Conservation (phyloP, 2,888 invertebrate species). For the Podabrus alpinus region DNA sequence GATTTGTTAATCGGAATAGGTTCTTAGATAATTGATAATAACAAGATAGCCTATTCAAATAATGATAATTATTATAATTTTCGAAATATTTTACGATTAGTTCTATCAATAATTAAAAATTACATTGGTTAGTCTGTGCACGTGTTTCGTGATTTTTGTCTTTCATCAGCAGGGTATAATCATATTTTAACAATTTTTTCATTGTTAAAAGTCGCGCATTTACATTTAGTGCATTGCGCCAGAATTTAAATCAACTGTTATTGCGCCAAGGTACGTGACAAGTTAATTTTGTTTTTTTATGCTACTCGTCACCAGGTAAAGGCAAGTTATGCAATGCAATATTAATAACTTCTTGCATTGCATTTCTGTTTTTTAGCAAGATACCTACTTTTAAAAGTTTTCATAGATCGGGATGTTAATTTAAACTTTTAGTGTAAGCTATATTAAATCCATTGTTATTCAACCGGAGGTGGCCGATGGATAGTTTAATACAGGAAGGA, state of each 20-base stretch:
- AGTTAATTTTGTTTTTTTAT: neutral
- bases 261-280: neutral
- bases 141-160: neutral
- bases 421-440: neutral
- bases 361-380: neutral
- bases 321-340: neutral
- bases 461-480: neutral
- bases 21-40: neutral
- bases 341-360: neutral
- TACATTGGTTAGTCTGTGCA: neutral
- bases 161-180: neutral
- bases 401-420: neutral
- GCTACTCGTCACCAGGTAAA: neutral
- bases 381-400: neutral
- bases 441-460: neutral
- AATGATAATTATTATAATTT: neutral
- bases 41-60: neutral
- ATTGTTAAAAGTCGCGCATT: neutral
- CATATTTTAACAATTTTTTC: neutral
- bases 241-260: neutral
- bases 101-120: neutral
- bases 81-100: neutral
- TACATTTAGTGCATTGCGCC: neutral
- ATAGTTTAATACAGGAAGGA: neutral
- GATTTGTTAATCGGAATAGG: neutral